These are phyloP conservation scores for Megaleporinus macrocephalus DNA, from an alignment of 2,113 vertebrate species.

Conservation along the genomic window DNA sequence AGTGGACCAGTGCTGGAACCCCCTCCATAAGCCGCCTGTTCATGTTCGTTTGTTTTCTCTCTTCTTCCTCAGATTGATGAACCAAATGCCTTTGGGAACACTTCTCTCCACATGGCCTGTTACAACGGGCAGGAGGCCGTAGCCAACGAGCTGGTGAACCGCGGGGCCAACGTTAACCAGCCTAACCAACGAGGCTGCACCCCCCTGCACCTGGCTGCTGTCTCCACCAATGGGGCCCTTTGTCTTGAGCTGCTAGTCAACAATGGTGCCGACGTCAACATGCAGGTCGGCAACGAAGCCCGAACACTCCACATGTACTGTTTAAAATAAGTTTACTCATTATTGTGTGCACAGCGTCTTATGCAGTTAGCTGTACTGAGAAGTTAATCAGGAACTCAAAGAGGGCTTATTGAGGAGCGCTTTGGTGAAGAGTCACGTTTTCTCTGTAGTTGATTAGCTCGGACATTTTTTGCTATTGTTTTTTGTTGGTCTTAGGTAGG, in stretches of 20 bases:
- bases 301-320: too few species aligned
- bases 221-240: conserved; percentile 90
- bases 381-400: too few species aligned
- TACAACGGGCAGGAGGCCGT: conserved; percentile 91
- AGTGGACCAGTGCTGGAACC: too few species aligned
- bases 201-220: conserved; percentile 91
- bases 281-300: conserved; percentile 78
- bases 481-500: too few species aligned
- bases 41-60: neutral
- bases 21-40: too few species aligned
- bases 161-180: conserved; percentile 92
- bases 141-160: conserved; percentile 91
- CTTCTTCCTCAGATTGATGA: conserved; percentile 84
- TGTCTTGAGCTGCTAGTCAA: conserved; percentile 95
- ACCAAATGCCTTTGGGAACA: conserved; percentile 89
- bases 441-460: too few species aligned
- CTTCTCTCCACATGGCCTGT: conserved; percentile 95
- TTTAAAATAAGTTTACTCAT: neutral
- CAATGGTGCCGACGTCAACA: conserved; percentile 92
- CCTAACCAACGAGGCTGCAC: conserved; percentile 88
- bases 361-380: too few species aligned
- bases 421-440: too few species aligned
- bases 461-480: too few species aligned
- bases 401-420: too few species aligned
- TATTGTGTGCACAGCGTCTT: too few species aligned